These are phyloP conservation scores for Pelodiscus sinensis DNA, from an alignment of 2,113 vertebrate genomes.

Conservation along the genomic window DNA sequence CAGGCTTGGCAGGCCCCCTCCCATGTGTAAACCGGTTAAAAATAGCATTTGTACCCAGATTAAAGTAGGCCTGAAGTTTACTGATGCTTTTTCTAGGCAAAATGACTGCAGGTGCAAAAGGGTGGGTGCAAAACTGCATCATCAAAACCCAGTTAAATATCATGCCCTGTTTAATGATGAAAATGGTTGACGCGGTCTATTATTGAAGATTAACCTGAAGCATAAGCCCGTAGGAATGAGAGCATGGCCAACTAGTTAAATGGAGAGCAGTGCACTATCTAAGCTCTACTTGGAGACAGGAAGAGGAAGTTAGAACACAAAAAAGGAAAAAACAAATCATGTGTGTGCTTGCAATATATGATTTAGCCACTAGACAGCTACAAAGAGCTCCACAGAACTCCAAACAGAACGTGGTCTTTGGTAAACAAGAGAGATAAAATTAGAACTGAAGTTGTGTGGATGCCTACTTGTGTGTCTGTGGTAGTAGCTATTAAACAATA, in stretches of 20 bases:
- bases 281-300: not conserved
- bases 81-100: rapidly evolving
- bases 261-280: not conserved
- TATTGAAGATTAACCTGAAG: not conserved
- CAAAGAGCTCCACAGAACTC: rapidly evolving
- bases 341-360: not conserved
- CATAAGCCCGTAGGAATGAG: not conserved
- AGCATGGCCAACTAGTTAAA: not conserved
- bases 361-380: slow-evolving; percentile 8
- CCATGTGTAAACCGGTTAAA: too few relatives aligned
- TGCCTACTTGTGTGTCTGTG: not conserved
- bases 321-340: rapidly evolving
- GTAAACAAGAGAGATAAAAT: rapidly evolving
- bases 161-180: not conserved
- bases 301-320: not conserved
- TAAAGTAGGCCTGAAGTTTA: not conserved
- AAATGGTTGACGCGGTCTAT: not conserved
- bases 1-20: too few relatives aligned
- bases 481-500: not conserved
- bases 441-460: not conserved
- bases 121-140: not conserved
- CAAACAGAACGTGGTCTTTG: rapidly evolving
- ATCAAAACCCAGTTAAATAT: not conserved
- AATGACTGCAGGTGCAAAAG: not conserved
- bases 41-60: too few relatives aligned